Evolutionary conservation across 2,888 invertebrate species (phyloP), one percentile per base, ranked within the genome.

Genomic region (Archaeoteleia sp.): DNA sequence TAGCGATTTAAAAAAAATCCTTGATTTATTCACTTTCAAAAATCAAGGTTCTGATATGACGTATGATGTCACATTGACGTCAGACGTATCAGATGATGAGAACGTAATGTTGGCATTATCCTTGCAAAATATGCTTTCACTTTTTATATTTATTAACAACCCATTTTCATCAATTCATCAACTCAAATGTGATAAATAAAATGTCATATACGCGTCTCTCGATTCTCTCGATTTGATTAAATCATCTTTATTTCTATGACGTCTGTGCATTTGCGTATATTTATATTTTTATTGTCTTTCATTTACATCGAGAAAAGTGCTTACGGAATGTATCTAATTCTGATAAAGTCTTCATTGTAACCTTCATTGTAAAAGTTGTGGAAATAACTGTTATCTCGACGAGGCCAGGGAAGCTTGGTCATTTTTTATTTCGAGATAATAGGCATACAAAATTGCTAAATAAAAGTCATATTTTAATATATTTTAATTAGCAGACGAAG

Each of bases 1-100:
- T n/a, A 7, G n/a, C n/a, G n/a, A 29, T n/a, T 7, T 29, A 29
- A 7, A 3, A 29, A n/a, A 6, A n/a, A 29, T 37, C 34, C 17
- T 9, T 42, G 12, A 14, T 51, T 48, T 32, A 27, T 49, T 25
- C 7, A 37, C 35, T 65, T 55, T 57, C 42, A 51, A 57, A 62
- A 54, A 42, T 55, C 40, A 35, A 55, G 35, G 49, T 27, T 65
- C 35, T 9, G 14, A 14, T 23, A 13, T 57, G 46, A 57, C 55
- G 46, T 57, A 15, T 53, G 53, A 53, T 42, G 53, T 53, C 34
- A 53, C 53, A 42, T 53, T 65, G 39, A 66, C 54, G 60, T n/a
- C n/a, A n/a, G n/a, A n/a, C n/a, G n/a, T n/a, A n/a, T 49, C 39
- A 43, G 27, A 49, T 13, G 9, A 23, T 40, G 42, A 40, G 27